Base-by-base conservation (phyloP, 2,113 vertebrate species). In the Vulpes ferrilata region DNA sequence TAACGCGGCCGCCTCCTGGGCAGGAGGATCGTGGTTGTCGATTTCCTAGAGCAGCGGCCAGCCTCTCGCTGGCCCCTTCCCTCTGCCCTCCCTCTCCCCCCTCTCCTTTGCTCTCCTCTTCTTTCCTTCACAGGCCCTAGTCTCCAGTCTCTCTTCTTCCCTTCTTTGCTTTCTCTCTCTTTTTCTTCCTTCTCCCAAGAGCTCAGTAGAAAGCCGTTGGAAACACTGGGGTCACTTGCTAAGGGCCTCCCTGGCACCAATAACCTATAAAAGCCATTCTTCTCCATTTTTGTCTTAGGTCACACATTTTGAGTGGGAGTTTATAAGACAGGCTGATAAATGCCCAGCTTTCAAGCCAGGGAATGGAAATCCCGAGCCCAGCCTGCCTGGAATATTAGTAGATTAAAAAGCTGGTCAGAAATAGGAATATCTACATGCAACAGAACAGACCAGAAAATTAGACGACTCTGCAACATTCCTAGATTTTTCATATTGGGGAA, bases 21-120 rank as follows among this genome's bases (percentile, higher is more conserved):
- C 62, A 97, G 69, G 86, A 97, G 96, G 92, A 69, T 22, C 19
- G 32, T 1, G 25, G 2, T 74, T 92, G 82, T 90, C 95, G 53
- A 83, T 12, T 76, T 59, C 11, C 17, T 82, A 65, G 83, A 84
- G 65, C 48, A 48, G 67, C 9, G 0, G 27, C 62, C 30, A 30
- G 57, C 25, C 65, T 71, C 64, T 12, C 25, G 51, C 64, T 71
- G 7, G 48, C 88, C 93, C 23, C 62, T 11, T 7, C 7, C 1
- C 1, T 32, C 62, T 11, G 6, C 7, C 1, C 1, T 25, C 8
- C 1, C 10, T 0, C 11, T 16, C 1, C 9, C 13, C 10, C 10
- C 27, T 32, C 30, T 3, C 55, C 3, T 3, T 67, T 30, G n/a
- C 32, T 19, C 15, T 25, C 32, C 15, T 60, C 76, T 25, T 25